Conservation (phyloP, 1,140 invertebrate species). For the Adoxophyes honmai region DNA sequence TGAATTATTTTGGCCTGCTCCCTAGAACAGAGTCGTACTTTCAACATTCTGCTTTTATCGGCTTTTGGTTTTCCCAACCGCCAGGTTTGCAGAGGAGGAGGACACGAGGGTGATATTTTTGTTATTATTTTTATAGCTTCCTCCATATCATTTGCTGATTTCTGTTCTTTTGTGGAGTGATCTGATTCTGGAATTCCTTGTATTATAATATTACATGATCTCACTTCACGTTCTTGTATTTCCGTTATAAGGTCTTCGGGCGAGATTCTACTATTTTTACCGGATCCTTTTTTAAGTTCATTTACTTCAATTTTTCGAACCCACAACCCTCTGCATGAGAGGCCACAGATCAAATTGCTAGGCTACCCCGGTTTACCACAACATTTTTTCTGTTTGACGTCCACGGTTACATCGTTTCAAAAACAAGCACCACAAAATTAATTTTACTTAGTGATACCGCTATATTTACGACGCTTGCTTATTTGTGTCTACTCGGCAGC, state of each 20-base stretch:
- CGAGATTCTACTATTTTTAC: not conserved
- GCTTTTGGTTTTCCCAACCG: not conserved
- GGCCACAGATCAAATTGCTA: too few species aligned
- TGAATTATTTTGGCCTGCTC: not conserved
- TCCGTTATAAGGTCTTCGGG: not conserved
- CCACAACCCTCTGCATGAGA: too few species aligned
- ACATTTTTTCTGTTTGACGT: too few species aligned
- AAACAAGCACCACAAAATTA: too few species aligned
- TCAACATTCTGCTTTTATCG: not conserved
- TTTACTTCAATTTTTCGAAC: not conserved
- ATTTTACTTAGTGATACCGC: too few species aligned
- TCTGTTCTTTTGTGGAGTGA: not conserved
- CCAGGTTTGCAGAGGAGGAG: not conserved
- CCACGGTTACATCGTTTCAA: too few species aligned
- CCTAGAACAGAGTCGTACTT: not conserved
- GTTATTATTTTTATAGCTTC: not conserved
- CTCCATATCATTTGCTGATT: not conserved
- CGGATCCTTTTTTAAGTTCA: not conserved
- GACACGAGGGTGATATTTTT: not conserved
- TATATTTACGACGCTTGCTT: too few species aligned
- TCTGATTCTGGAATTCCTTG: not conserved
- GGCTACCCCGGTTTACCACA: too few species aligned
- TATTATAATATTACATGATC: not conserved
- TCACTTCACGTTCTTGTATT: not conserved
- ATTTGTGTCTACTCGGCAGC: too few species aligned